phyloP scores from a whole-genome alignment of 2,797 vertebrate species.

The Microchirus variegatus region DNA sequence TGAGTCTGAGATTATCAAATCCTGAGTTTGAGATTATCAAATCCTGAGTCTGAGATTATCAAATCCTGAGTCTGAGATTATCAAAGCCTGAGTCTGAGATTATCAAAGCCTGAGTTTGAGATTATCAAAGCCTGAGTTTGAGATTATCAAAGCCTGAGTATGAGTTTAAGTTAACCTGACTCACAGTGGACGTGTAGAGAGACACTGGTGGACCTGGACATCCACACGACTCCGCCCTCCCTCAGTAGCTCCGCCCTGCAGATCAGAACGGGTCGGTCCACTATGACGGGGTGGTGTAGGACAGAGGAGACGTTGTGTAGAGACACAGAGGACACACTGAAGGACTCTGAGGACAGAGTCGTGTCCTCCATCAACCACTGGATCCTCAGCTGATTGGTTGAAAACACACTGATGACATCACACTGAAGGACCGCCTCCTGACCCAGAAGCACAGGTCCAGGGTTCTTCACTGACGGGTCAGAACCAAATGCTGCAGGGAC shows the following conservation, averaged over 20 bases:
- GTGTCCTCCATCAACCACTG: constrained; percentile 68
- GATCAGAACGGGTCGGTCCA: constrained; percentile 71
- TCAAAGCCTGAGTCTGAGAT: no score
- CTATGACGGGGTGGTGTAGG: constrained; percentile 45
- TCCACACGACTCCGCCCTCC: constrained; percentile 31
- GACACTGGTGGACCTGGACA: constrained; percentile 56
- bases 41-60: no score
- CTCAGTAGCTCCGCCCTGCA: constrained; percentile 80
- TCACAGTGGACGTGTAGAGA: constrained; percentile 83
- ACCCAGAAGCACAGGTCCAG: constrained; percentile 63
- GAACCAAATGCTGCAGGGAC: constrained; percentile 84
- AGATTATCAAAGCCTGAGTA: not conserved
- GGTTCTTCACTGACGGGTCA: constrained; percentile 79
- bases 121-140: not conserved
- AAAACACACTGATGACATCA: constrained; percentile 77
- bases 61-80: no score
- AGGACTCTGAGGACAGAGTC: not conserved
- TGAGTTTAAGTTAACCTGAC: constrained; percentile 48
- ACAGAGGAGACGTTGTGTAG: constrained; percentile 70
- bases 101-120: not conserved
- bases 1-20: no score
- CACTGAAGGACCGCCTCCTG: constrained; percentile 74
- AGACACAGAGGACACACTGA: constrained; percentile 52
- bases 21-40: no score
- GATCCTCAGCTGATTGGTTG: constrained; percentile 75